A percentile compares a stretch with the other conserved stretches of the same genome.
Conservation (phyloP, 2,797 vertebrate species). For the Anomalospiza imberbis region DNA sequence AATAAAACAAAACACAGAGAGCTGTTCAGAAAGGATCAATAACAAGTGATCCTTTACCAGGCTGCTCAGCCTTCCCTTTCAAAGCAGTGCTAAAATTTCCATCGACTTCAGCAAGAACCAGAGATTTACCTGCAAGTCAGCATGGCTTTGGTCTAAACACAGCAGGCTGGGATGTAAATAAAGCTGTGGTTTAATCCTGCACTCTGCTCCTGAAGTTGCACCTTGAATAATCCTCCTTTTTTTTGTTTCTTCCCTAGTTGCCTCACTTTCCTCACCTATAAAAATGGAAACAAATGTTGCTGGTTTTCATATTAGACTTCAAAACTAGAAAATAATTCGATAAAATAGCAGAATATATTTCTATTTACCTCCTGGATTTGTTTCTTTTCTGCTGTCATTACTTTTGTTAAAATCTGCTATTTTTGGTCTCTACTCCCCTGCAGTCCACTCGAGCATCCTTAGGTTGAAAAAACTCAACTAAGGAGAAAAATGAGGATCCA, state of each 20-base stretch:
- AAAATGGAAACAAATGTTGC: not conserved
- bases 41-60: not conserved
- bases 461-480: not conserved
- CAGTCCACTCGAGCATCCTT: not conserved
- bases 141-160: not conserved
- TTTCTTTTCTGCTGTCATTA: not conserved
- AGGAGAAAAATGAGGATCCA: not conserved
- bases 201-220: not conserved
- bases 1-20: not conserved
- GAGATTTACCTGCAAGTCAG: not conserved
- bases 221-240: not conserved
- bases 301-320: not conserved
- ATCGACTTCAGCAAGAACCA: not conserved
- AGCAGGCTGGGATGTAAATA: not conserved
- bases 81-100: not conserved
- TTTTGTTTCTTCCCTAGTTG: not conserved
- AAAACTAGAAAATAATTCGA: not conserved
- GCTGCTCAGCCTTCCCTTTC: not conserved
- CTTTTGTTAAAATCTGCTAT: not conserved
- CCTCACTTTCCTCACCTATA: not conserved
- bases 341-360: not conserved
- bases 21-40: not conserved
- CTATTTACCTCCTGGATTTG: too few species aligned
- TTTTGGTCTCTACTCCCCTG: not conserved
- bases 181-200: not conserved